phyloP scores from a whole-genome alignment of 1,140 invertebrate species.

The Temnothorax nylanderi region DNA sequence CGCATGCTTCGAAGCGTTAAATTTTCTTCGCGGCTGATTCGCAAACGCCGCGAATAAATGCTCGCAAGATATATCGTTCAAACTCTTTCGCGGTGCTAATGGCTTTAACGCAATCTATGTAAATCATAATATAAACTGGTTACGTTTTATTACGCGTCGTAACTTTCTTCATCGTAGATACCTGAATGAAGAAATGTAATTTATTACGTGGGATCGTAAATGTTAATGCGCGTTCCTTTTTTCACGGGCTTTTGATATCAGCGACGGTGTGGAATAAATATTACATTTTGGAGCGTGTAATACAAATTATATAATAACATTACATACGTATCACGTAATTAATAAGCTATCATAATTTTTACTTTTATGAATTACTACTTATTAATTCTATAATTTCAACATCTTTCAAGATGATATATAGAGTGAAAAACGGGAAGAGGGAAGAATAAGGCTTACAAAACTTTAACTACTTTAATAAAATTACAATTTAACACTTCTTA shows the following conservation, averaged over 20 bases:
- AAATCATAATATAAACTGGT: constrained; percentile 55
- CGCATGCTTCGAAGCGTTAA: neutral
- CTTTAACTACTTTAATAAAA: neutral
- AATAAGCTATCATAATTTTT: neutral
- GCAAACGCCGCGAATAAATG: constrained; percentile 26
- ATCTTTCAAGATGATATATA: neutral
- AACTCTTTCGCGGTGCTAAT: constrained; percentile 29
- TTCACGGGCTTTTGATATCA: neutral
- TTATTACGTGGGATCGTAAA: constrained; percentile 46
- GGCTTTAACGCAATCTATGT: constrained; percentile 54
- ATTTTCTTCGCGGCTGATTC: neutral
- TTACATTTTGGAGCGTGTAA: neutral
- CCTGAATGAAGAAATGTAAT: constrained; percentile 31
- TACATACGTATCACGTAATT: neutral
- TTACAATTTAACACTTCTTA: neutral
- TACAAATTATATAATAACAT: constrained; percentile 1
- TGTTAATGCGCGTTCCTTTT: constrained; percentile 18
- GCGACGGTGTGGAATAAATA: neutral
- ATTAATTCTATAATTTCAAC: neutral
- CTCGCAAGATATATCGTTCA: constrained; percentile 20
- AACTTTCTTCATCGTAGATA: constrained; percentile 48
- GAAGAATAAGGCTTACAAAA: neutral
- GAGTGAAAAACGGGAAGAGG: neutral
- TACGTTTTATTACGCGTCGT: constrained; percentile 47
- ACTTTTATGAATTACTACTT: neutral